These are phyloP conservation scores for Cartodere bifasciata DNA, from an alignment of 2,888 invertebrate species.

Conservation along the genomic window DNA sequence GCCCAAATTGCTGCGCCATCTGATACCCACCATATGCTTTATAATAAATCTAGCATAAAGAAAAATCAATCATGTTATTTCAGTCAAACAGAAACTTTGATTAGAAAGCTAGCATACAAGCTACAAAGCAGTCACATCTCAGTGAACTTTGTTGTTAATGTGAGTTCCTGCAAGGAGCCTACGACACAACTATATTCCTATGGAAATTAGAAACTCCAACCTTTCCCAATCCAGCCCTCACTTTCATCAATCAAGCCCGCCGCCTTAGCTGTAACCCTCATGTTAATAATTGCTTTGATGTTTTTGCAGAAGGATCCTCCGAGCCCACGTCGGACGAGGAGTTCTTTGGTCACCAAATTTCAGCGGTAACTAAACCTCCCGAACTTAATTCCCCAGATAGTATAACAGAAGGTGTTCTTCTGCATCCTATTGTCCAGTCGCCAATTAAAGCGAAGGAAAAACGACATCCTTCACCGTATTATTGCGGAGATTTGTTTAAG, in stretches of 20 bases:
- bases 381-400: conserved; percentile 59
- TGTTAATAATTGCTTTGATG: conserved; percentile 1
- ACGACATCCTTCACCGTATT: conserved; percentile 70
- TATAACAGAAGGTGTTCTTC: conserved; percentile 39
- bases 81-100: too few relatives aligned
- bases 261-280: neutral
- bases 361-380: conserved; percentile 32
- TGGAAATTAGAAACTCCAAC: too few relatives aligned
- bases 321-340: conserved; percentile 34
- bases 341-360: conserved; percentile 28
- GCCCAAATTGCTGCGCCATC: too few relatives aligned
- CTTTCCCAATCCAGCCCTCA: neutral
- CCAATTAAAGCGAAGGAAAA: conserved; percentile 42
- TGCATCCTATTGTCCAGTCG: conserved; percentile 36
- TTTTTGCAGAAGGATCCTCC: conserved; percentile 33
- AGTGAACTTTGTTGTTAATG: too few relatives aligned
- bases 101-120: too few relatives aligned
- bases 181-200: too few relatives aligned
- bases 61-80: too few relatives aligned
- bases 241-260: neutral
- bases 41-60: too few relatives aligned
- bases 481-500: conserved; percentile 66
- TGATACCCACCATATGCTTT: too few relatives aligned
- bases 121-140: too few relatives aligned
- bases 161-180: too few relatives aligned